Percentiles rank a stretch among this genome's conserved stretches.
These are phyloP conservation scores for Atherinomorus stipes DNA, from an alignment of 2,113 vertebrate genomes.

Conservation along the genomic window DNA sequence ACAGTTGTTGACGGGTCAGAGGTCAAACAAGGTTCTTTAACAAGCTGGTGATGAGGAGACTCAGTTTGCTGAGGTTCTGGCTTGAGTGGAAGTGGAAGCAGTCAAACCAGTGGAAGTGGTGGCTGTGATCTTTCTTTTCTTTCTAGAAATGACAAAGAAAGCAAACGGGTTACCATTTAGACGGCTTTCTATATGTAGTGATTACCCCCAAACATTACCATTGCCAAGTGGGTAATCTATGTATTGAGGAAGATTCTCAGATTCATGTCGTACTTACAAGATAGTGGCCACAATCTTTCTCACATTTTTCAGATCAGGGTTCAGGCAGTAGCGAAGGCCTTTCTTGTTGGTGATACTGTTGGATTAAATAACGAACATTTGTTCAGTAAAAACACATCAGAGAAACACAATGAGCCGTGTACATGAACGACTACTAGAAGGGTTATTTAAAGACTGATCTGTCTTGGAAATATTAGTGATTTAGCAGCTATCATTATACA, in stretches of 20 bases:
- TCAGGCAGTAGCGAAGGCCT: slow-evolving; percentile 63
- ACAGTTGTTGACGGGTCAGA: slow-evolving; percentile 4
- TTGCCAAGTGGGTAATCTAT: neutral
- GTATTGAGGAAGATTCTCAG: neutral
- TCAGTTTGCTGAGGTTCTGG: slow-evolving; percentile 12
- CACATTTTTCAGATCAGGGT: slow-evolving; percentile 18
- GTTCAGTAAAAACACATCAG: neutral
- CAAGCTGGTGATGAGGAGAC: neutral
- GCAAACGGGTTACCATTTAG: slow-evolving; percentile 22
- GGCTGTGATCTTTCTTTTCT: neutral
- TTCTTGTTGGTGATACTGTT: slow-evolving; percentile 59
- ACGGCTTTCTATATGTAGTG: too few relatives aligned
- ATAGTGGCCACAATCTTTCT: slow-evolving; percentile 28
- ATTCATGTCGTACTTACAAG: slow-evolving; percentile 61
- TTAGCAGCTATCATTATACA: too few relatives aligned
- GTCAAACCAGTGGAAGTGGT: neutral
- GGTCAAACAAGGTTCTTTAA: neutral
- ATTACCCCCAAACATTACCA: too few relatives aligned
- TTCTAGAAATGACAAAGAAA: slow-evolving; percentile 14
- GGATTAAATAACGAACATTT: neutral
- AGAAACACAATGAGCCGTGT: neutral
- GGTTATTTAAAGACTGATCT: neutral
- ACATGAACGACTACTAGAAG: neutral
- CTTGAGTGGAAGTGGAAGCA: neutral
- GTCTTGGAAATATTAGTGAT: too few relatives aligned